Percentiles rank a stretch among this genome's conserved stretches.
Evolutionary conservation across 2,888 invertebrate species (phyloP).

Genomic region (Aporophyla nigra): DNA sequence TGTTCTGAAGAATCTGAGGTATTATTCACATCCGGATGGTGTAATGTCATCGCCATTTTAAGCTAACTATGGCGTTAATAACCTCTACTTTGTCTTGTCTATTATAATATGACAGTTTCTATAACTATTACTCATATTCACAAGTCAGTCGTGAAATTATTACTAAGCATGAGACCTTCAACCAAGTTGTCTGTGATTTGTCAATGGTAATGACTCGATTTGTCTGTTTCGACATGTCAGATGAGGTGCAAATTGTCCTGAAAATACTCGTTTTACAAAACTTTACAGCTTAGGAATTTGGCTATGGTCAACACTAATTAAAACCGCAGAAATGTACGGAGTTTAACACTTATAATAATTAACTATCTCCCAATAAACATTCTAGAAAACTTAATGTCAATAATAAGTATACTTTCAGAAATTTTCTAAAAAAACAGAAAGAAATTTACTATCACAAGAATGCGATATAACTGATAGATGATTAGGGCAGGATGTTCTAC

Average conservation of each 20-base stretch:
- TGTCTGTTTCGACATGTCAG: conserved; percentile 16
- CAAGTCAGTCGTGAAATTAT: conserved; percentile 13
- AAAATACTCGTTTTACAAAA: conserved; percentile 39
- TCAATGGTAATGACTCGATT: conserved; percentile 34
- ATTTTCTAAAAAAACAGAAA: no score
- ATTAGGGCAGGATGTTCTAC: no score
- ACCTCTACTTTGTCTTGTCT: background rate
- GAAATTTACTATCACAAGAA: no score
- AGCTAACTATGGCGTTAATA: background rate
- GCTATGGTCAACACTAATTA: conserved; percentile 12
- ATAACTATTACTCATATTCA: conserved; percentile 24
- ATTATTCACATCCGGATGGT: background rate
- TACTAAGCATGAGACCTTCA: conserved; percentile 8
- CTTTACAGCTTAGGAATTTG: conserved; percentile 20
- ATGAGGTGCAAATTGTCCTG: conserved; percentile 29
- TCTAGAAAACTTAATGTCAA: background rate
- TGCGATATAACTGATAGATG: no score
- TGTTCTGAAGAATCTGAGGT: background rate
- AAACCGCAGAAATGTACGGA: background rate
- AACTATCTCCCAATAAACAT: background rate
- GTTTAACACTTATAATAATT: background rate
- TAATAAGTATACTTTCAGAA: background rate
- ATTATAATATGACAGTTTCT: background rate
- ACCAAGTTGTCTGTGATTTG: conserved; percentile 9
- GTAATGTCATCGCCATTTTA: conserved; percentile 5